Evolutionary conservation across 2,888 invertebrate genomes (phyloP), one percentile per base, ranked within the genome.

Genomic region (Sphaerophoria taeniata): DNA sequence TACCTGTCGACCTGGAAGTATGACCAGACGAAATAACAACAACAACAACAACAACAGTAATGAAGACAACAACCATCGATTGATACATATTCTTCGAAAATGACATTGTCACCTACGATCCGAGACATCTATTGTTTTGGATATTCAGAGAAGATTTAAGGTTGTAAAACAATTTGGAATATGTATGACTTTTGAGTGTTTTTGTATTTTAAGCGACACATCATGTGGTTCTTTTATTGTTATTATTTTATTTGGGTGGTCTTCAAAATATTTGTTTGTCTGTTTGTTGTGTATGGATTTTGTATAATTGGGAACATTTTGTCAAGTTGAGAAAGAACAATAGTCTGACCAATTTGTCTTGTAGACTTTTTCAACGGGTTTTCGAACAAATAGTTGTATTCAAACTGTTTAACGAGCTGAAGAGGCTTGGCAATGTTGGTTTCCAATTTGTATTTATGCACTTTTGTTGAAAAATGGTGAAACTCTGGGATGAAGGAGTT

Each of bases 41-140:
- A 47, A 63, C 63, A 74, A 51, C 63, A 61, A 49, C 69, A 12
- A 58, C n/a, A 53, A 53, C 12, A 53, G 31, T 2, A 39, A 49
- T 43, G 60, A 67, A 49, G 16, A 51, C 11, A 9, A 65, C 65
- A 51, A 58, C 63, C 67, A 85, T 36, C 72, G 80, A 80, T 83
- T 80, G 80, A 80, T 81, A 85, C 80, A 77, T 77, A 81, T 80
- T 85, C 76, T 72, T 84, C 55, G 49, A 69, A 72, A 74, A 78
- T 77, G 61, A 82, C 82, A 74, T 86, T 86, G 86, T 86, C 86
- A 86, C 82, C 82, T 86, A 86, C 86, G 78, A 82, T 70, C 58
- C 24, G 60, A 55, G 51, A 70, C 34, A 51, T 63, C 77, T 73
- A 74, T 86, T 85, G 84, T 80, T 80, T 85, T 84, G 84, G 53